These are phyloP conservation scores for Onychorhynchus coronatus DNA, from an alignment of 2,113 vertebrate species.

Conservation along the genomic window DNA sequence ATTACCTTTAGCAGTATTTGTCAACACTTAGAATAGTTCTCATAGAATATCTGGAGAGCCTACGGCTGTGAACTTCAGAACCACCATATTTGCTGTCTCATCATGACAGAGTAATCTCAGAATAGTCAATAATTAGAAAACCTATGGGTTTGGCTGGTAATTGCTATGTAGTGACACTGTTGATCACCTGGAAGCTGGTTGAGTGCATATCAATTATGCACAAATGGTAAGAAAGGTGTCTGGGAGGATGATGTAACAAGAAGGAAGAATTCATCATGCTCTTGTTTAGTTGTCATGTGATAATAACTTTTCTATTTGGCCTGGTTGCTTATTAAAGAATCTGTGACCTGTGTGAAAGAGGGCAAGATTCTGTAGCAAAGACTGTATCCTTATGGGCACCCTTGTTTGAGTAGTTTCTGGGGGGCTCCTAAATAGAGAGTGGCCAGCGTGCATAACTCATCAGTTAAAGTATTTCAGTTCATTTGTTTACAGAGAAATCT, in stretches of 20 bases:
- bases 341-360: neutral
- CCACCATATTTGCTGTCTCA: rapidly evolving
- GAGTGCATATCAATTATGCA: neutral
- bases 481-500: neutral
- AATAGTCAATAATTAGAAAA: neutral
- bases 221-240: neutral
- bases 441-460: neutral
- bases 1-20: neutral
- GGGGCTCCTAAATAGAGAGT: neutral
- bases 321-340: neutral
- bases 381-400: neutral
- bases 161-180: neutral
- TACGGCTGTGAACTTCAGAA: neutral
- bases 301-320: neutral
- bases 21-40: neutral
- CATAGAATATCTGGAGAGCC: neutral
- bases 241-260: neutral
- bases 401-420: neutral
- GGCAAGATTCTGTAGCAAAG: neutral
- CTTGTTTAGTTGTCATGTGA: neutral
- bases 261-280: neutral
- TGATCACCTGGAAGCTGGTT: neutral
- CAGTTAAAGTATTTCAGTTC: neutral
- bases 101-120: neutral
- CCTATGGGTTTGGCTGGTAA: neutral